Base-by-base conservation (phyloP, 2,113 vertebrate species). In the Phrynocephalus versicolor region DNA sequence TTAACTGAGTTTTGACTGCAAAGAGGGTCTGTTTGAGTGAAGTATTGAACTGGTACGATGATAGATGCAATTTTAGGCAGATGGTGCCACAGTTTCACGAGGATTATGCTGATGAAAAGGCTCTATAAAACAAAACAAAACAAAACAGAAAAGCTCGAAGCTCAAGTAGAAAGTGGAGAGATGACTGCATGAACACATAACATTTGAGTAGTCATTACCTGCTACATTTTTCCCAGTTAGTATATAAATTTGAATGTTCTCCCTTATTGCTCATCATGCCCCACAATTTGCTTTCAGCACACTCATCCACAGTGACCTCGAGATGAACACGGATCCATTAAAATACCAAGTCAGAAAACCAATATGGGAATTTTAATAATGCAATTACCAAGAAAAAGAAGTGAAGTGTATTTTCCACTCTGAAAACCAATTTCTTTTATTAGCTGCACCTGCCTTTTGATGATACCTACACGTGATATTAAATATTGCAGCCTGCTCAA, bases 341-440 rank as follows among this genome's bases (percentile, higher is more conserved):
- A 89, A 91, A 91, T 6, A n/a, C 83, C 82, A 86, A 83, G 23
- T 77, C 57, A 58, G 75, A 92, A 88, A 89, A 39, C 65, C 39
- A 85, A 73, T 55, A 85, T 78, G 70, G 77, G 79, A 77, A n/a
- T 67, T 65, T 65, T 0, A 41, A 73, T 60, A 75, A 58, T n/a
- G 0, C 74, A 78, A 88, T 85, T 88, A 84, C 65, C 35, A 25
- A 37, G 70, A 84, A 45, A n/a, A 84, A 90, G 41, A 79, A 86
- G 33, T 73, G 15, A 21, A 86, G 88, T 71, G 41, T 51, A n/a
- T 41, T 65, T 74, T 75, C 73, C 35, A 73, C 85, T 82, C 51
- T 74, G 65, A 90, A 92, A 90, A 16, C 13, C 2, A 30, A 60
- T 86, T 92, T 84, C 39, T 89, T 90, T 80, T 74, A 60, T 79